Evolutionary conservation across 2,888 invertebrate species (phyloP).

Genomic region (Junonia oenone): DNA sequence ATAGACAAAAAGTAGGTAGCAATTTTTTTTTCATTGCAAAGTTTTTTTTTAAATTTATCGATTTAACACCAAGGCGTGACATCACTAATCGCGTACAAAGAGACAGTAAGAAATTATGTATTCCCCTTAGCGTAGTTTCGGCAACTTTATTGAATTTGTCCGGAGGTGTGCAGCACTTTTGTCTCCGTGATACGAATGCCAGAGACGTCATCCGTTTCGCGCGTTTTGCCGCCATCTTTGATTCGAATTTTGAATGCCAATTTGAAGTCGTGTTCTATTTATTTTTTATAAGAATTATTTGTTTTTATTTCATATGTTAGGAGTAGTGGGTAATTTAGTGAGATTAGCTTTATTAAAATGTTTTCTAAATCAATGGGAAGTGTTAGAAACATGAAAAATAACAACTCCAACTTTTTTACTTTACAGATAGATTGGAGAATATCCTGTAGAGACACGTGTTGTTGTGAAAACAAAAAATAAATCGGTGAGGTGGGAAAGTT

Average conservation of each 20-base stretch:
- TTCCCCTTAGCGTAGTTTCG: constrained; percentile 74
- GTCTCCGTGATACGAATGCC: constrained; percentile 66
- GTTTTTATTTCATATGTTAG: not conserved
- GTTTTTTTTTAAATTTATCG: constrained; percentile 8
- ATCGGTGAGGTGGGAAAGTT: too few species aligned
- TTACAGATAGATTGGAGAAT: too few species aligned
- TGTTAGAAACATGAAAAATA: too few species aligned
- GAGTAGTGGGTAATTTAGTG: too few species aligned
- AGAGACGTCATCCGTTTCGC: constrained; percentile 17
- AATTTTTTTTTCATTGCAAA: too few species aligned
- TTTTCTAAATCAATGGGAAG: too few species aligned
- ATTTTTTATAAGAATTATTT: not conserved
- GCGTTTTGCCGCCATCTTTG: constrained; percentile 29
- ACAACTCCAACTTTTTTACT: too few species aligned
- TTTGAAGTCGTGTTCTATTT: not conserved
- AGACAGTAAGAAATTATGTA: constrained; percentile 79
- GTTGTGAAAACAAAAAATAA: too few species aligned
- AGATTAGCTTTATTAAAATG: too few species aligned
- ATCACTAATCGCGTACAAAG: constrained; percentile 63
- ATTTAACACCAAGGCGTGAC: constrained; percentile 22
- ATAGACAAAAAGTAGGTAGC: too few species aligned
- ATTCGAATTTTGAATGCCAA: constrained; percentile 5
- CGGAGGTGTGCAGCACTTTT: constrained; percentile 67
- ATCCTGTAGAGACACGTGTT: too few species aligned
- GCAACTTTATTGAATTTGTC: constrained; percentile 78